Evolutionary conservation across 2,888 invertebrate species (phyloP).

Genomic region (Litoditis marina): DNA sequence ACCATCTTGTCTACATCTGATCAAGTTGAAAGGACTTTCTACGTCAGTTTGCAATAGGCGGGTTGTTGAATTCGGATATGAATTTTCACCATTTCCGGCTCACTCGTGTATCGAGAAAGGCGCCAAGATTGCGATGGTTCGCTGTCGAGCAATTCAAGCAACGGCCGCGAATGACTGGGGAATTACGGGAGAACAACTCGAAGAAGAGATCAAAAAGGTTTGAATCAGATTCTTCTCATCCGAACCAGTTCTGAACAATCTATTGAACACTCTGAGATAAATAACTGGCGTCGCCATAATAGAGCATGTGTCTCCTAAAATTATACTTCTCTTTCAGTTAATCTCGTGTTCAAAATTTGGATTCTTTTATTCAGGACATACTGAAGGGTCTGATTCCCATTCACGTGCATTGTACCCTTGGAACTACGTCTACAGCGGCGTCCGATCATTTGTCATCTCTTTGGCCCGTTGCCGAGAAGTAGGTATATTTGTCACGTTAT

Average conservation of each 20-base stretch:
- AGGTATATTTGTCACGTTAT: too few species aligned
- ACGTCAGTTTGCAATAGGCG: too few species aligned
- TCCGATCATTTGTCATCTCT: conserved; percentile 89
- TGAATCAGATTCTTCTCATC: too few species aligned
- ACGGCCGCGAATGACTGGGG: conserved; percentile 73
- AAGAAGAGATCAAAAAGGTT: conserved; percentile 74
- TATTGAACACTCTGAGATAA: too few species aligned
- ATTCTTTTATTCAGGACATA: conserved; percentile 73
- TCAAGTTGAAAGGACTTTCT: too few species aligned
- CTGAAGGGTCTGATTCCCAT: conserved; percentile 88
- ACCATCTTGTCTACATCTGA: too few species aligned
- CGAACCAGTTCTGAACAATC: too few species aligned
- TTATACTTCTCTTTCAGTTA: too few species aligned
- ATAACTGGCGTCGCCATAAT: too few species aligned
- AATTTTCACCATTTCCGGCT: conserved; percentile 70
- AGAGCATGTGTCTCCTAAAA: too few species aligned
- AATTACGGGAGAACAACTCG: conserved; percentile 80
- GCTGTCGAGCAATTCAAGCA: conserved; percentile 83
- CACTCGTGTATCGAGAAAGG: conserved; percentile 93
- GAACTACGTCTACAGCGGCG: conserved; percentile 91
- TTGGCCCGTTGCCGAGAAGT: conserved; percentile 72
- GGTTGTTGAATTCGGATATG: too few species aligned
- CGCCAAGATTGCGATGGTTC: conserved; percentile 83
- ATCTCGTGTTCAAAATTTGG: too few species aligned
- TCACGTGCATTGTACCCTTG: conserved; percentile 82